Evolutionary conservation across 2,113 vertebrate genomes (phyloP).

Genomic region (Saimiri boliviensis): DNA sequence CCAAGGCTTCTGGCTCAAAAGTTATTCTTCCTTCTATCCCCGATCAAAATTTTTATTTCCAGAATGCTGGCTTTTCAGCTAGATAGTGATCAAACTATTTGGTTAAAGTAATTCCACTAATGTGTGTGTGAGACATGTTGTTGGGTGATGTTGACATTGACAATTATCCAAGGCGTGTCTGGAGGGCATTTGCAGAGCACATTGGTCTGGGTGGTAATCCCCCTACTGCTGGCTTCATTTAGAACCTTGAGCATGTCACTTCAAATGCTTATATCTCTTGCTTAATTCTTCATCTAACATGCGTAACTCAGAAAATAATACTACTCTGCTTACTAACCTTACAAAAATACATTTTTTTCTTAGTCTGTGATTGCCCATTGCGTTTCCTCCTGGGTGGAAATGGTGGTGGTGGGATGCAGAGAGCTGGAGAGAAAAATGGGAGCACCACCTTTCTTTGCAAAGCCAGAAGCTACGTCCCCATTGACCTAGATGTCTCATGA

Average conservation of each 20-base stretch:
- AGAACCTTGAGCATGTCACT: not conserved
- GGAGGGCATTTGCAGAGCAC: not conserved
- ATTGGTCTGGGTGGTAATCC: not conserved
- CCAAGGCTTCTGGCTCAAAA: not conserved
- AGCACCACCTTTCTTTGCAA: not conserved
- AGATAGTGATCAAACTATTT: not conserved
- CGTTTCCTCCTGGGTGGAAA: not conserved
- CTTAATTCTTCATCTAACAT: not conserved
- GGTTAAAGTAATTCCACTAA: not conserved
- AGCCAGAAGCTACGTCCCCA: not conserved
- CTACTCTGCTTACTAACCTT: not conserved
- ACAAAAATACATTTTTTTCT: not conserved
- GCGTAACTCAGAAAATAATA: not conserved
- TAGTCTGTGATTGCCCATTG: not conserved
- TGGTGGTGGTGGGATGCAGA: not conserved
- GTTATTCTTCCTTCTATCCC: not conserved
- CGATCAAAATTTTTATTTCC: slow-evolving; percentile 7
- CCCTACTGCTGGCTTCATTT: not conserved
- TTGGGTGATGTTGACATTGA: not conserved
- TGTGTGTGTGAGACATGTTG: not conserved
- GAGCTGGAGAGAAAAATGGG: not conserved
- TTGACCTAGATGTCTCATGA: not conserved
- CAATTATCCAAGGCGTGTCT: not conserved
- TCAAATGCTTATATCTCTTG: not conserved
- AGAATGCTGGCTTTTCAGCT: not conserved